These are phyloP conservation scores for Nowickia ferox DNA, from an alignment of 2,888 invertebrate genomes.

Conservation along the genomic window DNA sequence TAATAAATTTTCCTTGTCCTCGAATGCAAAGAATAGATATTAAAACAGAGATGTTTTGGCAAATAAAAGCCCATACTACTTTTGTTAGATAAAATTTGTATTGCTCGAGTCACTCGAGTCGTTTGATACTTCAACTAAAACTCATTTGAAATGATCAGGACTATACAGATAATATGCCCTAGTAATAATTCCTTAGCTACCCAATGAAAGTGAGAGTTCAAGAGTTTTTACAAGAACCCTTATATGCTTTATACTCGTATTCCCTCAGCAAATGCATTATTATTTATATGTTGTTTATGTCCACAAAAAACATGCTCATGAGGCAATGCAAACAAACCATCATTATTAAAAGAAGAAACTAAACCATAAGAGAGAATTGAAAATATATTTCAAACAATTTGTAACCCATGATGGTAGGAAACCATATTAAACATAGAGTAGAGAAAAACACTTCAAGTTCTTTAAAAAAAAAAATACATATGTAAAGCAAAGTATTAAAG, in stretches of 20 bases:
- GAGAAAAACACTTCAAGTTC: conserved; percentile 5
- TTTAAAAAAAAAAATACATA: not conserved
- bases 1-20: too few relatives aligned
- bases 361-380: conserved; percentile 36
- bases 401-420: conserved; percentile 35
- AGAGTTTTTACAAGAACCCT: not conserved
- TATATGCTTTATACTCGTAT: not conserved
- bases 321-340: not conserved
- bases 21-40: too few relatives aligned
- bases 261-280: not conserved
- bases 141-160: too few relatives aligned
- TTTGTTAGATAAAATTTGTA: too few relatives aligned
- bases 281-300: not conserved
- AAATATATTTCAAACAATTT: conserved; percentile 7
- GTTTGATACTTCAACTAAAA: too few relatives aligned
- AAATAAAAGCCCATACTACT: too few relatives aligned
- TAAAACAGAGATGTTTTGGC: too few relatives aligned
- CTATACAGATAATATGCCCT: too few relatives aligned
- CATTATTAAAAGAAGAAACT: conserved; percentile 11
- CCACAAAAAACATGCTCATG: not conserved
- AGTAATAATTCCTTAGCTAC: too few relatives aligned
- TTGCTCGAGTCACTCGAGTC: too few relatives aligned
- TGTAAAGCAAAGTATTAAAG: conserved; percentile 7
- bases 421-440: conserved; percentile 26
- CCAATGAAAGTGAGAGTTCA: not conserved